These are phyloP conservation scores for Epirrhoe alternata DNA, from an alignment of 2,888 invertebrate genomes.

Conservation along the genomic window DNA sequence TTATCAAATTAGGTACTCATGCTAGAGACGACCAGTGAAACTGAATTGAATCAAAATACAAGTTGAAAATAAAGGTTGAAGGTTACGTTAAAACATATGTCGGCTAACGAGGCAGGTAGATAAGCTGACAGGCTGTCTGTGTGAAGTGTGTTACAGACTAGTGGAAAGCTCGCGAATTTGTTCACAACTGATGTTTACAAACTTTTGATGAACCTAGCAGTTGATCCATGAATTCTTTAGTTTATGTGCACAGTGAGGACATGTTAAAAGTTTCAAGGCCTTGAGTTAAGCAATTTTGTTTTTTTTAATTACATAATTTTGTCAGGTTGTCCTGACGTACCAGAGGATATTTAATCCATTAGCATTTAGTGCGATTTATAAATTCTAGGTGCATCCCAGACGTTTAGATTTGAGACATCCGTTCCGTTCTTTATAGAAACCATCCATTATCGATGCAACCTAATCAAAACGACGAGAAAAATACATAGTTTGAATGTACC, in stretches of 20 bases:
- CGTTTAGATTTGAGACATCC: too few relatives aligned
- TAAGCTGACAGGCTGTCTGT: slow-evolving; percentile 13
- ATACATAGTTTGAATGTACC: too few relatives aligned
- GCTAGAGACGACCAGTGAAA: background rate
- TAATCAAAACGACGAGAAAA: too few relatives aligned
- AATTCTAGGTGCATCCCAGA: too few relatives aligned
- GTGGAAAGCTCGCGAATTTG: background rate
- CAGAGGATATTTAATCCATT: too few relatives aligned
- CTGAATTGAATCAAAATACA: background rate
- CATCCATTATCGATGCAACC: too few relatives aligned
- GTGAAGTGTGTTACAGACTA: background rate
- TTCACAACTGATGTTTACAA: background rate
- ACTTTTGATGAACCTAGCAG: slow-evolving; percentile 1
- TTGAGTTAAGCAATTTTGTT: background rate
- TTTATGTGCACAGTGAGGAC: background rate
- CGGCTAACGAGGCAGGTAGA: slow-evolving; percentile 8
- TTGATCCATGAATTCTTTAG: background rate
- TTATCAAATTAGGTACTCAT: background rate
- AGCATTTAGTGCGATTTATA: too few relatives aligned
- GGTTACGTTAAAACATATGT: slow-evolving; percentile 7
- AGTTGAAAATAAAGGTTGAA: background rate
- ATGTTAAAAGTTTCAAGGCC: background rate
- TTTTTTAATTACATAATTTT: background rate
- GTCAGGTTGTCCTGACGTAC: too few relatives aligned
- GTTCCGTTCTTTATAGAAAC: too few relatives aligned